Evolutionary conservation across 64 coral and sea anemone genomes (phyloP).

Genomic region (Montipora efflorescens): DNA sequence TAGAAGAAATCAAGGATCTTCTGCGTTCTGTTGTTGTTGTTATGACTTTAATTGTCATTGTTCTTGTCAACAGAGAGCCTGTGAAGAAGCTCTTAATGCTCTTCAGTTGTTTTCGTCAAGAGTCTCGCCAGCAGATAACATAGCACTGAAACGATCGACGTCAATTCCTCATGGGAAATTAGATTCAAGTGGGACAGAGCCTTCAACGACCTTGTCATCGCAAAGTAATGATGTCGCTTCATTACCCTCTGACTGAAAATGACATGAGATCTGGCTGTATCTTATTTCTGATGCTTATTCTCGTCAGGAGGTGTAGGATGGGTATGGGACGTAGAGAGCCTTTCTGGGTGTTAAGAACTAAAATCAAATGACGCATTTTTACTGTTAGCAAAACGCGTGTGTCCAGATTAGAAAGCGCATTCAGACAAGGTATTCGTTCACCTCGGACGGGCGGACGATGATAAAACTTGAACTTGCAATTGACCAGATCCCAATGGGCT

Average conservation of each 20-base stretch:
- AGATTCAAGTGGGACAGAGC: conserved; percentile 13
- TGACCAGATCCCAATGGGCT: too few species aligned
- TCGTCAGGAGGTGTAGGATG: background rate
- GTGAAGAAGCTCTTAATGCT: conserved; percentile 70
- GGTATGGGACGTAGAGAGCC: too few species aligned
- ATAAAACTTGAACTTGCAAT: too few species aligned
- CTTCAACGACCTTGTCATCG: background rate
- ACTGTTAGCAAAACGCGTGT: too few species aligned
- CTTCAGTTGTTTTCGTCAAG: conserved; percentile 34
- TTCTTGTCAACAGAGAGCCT: conserved; percentile 50
- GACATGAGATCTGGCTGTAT: background rate
- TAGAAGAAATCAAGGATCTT: too few species aligned
- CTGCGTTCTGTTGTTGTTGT: too few species aligned
- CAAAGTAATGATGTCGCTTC: background rate
- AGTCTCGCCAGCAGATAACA: conserved; percentile 13
- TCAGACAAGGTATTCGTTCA: too few species aligned
- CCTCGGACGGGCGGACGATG: too few species aligned
- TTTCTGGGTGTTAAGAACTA: too few species aligned
- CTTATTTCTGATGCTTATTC: too few species aligned
- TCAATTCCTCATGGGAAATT: conserved; percentile 55
- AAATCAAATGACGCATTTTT: too few species aligned
- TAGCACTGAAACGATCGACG: conserved; percentile 54
- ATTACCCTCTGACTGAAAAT: background rate
- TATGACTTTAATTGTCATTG: background rate
- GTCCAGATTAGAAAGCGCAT: too few species aligned